These are phyloP conservation scores for Eumaeus atala DNA, from an alignment of 1,140 invertebrate genomes.

Conservation along the genomic window DNA sequence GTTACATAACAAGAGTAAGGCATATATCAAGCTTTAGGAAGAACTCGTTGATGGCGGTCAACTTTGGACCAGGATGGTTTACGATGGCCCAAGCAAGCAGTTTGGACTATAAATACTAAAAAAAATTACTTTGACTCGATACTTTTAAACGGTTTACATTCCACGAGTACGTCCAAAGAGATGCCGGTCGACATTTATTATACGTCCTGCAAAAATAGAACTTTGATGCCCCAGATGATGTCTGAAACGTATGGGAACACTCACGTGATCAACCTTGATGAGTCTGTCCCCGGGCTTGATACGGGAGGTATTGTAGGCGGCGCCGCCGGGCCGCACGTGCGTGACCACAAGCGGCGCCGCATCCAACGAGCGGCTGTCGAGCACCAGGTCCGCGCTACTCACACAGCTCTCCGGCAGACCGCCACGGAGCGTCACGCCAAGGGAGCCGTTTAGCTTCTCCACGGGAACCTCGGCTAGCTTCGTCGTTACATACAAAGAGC, in stretches of 20 bases:
- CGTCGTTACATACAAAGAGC: constrained; percentile 80
- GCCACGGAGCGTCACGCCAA: constrained; percentile 92
- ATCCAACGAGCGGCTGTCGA: constrained; percentile 63
- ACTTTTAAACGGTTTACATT: too few relatives aligned
- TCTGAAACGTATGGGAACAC: constrained; percentile 29
- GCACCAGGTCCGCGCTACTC: constrained; percentile 49
- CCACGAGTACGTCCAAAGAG: too few relatives aligned
- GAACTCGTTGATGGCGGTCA: not conserved
- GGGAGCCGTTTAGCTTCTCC: constrained; percentile 87
- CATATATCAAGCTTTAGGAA: not conserved
- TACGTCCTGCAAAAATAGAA: too few relatives aligned
- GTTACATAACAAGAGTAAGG: not conserved
- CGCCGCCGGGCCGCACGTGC: constrained; percentile 89
- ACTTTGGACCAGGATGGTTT: not conserved
- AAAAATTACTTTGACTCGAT: too few relatives aligned
- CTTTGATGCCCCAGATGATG: too few relatives aligned
- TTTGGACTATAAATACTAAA: too few relatives aligned
- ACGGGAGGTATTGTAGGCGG: constrained; percentile 85
- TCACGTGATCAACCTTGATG: constrained; percentile 88
- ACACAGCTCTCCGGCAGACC: constrained; percentile 74
- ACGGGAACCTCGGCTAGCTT: constrained; percentile 84
- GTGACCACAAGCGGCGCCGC: constrained; percentile 89
- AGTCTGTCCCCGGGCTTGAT: constrained; percentile 93
- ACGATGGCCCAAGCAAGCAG: too few relatives aligned
- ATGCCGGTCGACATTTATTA: too few relatives aligned